These are phyloP conservation scores for Planococcus citri DNA, from an alignment of 1,140 invertebrate genomes.

Conservation along the genomic window DNA sequence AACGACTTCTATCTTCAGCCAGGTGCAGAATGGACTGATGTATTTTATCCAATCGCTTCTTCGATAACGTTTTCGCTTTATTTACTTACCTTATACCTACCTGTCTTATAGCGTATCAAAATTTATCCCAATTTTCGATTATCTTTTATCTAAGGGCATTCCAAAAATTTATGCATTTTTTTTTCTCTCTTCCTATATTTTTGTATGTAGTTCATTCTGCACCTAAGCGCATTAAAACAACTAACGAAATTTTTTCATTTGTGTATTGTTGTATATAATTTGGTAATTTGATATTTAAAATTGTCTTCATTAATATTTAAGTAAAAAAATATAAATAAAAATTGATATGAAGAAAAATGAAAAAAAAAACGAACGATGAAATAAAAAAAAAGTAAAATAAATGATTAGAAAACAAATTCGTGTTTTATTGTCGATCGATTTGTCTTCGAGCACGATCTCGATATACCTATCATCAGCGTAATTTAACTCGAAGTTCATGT, in stretches of 20 bases:
- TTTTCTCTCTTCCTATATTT: too few relatives aligned
- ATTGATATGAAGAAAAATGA: too few relatives aligned
- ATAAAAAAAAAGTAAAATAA: not conserved
- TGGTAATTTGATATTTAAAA: constrained; percentile 5
- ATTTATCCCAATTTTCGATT: too few relatives aligned
- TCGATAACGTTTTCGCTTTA: too few relatives aligned
- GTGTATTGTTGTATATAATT: not conserved
- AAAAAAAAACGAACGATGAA: too few relatives aligned
- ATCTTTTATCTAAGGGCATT: not conserved
- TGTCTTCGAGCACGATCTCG: not conserved
- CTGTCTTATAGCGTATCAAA: too few relatives aligned
- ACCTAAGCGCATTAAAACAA: not conserved
- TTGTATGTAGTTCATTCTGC: not conserved
- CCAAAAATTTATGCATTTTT: not conserved
- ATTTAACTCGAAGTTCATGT: not conserved
- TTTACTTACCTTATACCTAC: too few relatives aligned
- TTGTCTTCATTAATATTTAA: not conserved
- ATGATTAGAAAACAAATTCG: not conserved
- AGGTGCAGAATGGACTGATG: not conserved
- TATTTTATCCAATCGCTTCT: not conserved
- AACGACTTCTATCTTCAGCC: not conserved
- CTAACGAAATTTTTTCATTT: not conserved
- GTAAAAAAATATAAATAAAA: not conserved
- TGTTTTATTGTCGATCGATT: not conserved
- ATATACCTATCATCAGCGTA: not conserved